phyloP scores from a whole-genome alignment of 2,888 invertebrate genomes.

The Pteria penguin region DNA sequence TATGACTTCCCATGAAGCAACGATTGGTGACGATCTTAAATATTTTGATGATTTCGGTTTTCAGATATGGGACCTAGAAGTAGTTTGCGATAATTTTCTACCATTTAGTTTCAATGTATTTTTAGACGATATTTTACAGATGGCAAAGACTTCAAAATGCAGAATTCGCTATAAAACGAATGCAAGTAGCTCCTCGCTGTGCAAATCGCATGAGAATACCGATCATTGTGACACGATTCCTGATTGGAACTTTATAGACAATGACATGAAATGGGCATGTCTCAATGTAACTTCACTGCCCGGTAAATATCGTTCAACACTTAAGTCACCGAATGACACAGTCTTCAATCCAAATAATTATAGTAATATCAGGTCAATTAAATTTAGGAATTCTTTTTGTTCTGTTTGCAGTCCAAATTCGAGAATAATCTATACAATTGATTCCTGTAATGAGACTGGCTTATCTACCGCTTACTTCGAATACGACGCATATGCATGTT shows the following conservation, averaged over 20 bases:
- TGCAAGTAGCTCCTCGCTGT: not conserved
- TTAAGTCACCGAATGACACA: not conserved
- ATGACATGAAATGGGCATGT: not conserved
- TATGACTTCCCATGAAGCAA: not conserved
- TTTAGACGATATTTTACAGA: not conserved
- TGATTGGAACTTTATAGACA: not conserved
- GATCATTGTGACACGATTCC: not conserved
- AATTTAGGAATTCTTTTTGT: not conserved
- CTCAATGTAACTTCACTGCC: no score
- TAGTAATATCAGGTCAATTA: not conserved
- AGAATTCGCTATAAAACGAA: not conserved
- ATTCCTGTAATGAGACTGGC: not conserved
- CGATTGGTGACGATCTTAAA: not conserved
- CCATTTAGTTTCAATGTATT: not conserved
- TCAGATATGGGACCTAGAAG: not conserved
- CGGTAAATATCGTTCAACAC: no score
- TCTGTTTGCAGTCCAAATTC: not conserved
- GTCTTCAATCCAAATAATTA: not conserved
- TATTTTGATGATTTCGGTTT: not conserved
- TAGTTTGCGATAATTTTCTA: not conserved
- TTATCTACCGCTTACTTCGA: not conserved
- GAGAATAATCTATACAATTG: not conserved
- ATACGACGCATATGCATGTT: not conserved
- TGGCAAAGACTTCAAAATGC: not conserved
- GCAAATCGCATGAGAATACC: not conserved